Evolutionary conservation across 2,888 invertebrate species (phyloP).

Genomic region (Sphaerophoria taeniata): DNA sequence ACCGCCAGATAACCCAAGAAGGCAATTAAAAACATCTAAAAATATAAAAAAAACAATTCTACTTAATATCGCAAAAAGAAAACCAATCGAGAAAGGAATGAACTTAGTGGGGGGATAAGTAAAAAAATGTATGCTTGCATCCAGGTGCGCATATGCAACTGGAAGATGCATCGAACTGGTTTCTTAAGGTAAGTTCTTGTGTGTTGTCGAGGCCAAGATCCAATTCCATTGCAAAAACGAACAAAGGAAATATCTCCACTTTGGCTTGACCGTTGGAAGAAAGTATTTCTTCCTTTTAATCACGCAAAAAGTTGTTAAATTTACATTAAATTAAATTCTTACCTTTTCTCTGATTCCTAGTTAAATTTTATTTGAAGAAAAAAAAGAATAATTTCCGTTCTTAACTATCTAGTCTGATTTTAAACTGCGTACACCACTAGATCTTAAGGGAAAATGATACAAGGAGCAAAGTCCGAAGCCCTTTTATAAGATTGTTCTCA

Average conservation of each 20-base stretch:
- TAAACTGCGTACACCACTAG: slow-evolving; percentile 52
- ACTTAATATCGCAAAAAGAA: background rate
- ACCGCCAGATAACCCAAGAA: slow-evolving; percentile 47
- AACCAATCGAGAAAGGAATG: background rate
- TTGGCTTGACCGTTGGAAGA: too few species aligned
- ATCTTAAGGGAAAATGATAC: slow-evolving; percentile 81
- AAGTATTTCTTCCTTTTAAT: background rate
- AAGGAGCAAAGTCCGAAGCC: slow-evolving; percentile 76
- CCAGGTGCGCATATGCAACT: slow-evolving; percentile 14
- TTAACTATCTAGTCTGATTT: slow-evolving; percentile 31
- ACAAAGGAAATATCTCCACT: background rate
- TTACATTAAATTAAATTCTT: slow-evolving; percentile 30
- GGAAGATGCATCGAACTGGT: slow-evolving; percentile 53
- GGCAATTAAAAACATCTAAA: slow-evolving; percentile 56
- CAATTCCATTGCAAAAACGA: background rate
- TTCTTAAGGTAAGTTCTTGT: slow-evolving; percentile 22
- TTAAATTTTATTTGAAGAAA: slow-evolving; percentile 20
- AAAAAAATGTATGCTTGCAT: slow-evolving; percentile 24
- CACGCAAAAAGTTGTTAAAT: background rate
- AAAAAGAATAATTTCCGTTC: slow-evolving; percentile 14
- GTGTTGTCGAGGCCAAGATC: slow-evolving; percentile 69
- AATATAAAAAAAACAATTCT: background rate
- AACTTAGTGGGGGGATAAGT: too few species aligned
- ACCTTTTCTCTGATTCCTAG: slow-evolving; percentile 41
- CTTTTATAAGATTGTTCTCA: slow-evolving; percentile 80